Conservation (phyloP, 2,797 vertebrate genomes). For the Semotilus atromaculatus region DNA sequence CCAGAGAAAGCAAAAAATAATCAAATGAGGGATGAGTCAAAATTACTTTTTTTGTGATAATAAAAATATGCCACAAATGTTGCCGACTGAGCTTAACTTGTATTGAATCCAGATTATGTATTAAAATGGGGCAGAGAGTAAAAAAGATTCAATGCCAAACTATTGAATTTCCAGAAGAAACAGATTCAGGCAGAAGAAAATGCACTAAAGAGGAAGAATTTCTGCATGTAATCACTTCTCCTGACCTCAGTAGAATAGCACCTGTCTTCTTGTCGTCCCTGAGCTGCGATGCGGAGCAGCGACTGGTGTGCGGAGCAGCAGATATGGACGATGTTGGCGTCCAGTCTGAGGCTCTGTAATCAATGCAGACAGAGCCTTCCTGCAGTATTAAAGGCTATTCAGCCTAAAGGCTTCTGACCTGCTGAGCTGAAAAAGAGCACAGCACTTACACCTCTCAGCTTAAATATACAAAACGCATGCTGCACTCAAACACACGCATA, state of each 20-base stretch:
- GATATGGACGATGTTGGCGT: slow-evolving; percentile 30
- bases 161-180: neutral
- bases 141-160: neutral
- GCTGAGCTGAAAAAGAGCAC: slow-evolving; percentile 49
- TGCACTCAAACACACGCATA: slow-evolving; percentile 26
- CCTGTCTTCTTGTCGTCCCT: slow-evolving; percentile 24
- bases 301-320: slow-evolving; percentile 18
- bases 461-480: slow-evolving; percentile 28
- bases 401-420: slow-evolving; percentile 46
- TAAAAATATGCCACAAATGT: neutral
- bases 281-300: slow-evolving; percentile 4
- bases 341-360: slow-evolving; percentile 44
- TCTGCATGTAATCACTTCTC: neutral
- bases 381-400: slow-evolving; percentile 53
- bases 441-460: slow-evolving; percentile 41
- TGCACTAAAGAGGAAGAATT: neutral
- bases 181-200: neutral
- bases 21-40: neutral
- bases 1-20: too few species aligned
- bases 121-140: neutral
- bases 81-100: neutral
- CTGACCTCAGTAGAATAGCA: slow-evolving; percentile 26
- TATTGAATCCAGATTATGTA: neutral
- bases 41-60: neutral
- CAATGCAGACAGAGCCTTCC: slow-evolving; percentile 53